Base-by-base conservation (phyloP, 2,113 vertebrate species). In the Chaetodon auriga region DNA sequence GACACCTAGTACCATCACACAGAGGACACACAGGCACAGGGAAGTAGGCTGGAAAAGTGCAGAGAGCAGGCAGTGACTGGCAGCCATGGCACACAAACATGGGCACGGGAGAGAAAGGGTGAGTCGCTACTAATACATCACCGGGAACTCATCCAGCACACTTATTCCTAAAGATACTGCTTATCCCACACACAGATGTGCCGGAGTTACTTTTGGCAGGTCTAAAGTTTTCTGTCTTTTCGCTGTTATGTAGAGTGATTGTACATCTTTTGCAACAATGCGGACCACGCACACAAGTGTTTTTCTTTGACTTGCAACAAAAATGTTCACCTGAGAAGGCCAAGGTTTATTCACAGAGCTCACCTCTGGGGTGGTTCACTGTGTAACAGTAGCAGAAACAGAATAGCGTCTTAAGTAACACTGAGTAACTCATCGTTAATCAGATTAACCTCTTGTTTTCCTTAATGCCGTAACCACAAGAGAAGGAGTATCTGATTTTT, bases 11-110 rank as follows among this genome's bases (percentile, higher is more conserved):
- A 85, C 83, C 87, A 91, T 92, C 89, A 87, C 75, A 87, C 84
- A 91, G 87, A 93, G 84, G 89, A 89, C 76, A 90, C 80, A 89
- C 79, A 83, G 88, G 73, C 79, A 81, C 86, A 75, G 86, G 61
- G 78, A 93, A 78, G 82, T 82, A 85, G 84, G 69, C 75, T 86
- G 84, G 85, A 66, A 75, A 84, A 66, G 68, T 82, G 89, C 65
- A 90, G 80, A 82, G 75, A 88, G 30, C 70, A 60, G 80, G 74
- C 68, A 80, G 66, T 45, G 57, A 81, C 72, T 8, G 86, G 82
- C 76, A 88, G 83, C 72, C 75, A 93, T 94, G 93, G 92, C 92
- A 78, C 91, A 93, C 85, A 93, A 89, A 76, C 92, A 92, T 77
- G 85, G 84, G 63, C 88, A 90, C 25, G 86, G 81, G 60, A 87